These are phyloP conservation scores for Sarcophaga variegata DNA, from an alignment of 2,888 invertebrate genomes.

Conservation along the genomic window DNA sequence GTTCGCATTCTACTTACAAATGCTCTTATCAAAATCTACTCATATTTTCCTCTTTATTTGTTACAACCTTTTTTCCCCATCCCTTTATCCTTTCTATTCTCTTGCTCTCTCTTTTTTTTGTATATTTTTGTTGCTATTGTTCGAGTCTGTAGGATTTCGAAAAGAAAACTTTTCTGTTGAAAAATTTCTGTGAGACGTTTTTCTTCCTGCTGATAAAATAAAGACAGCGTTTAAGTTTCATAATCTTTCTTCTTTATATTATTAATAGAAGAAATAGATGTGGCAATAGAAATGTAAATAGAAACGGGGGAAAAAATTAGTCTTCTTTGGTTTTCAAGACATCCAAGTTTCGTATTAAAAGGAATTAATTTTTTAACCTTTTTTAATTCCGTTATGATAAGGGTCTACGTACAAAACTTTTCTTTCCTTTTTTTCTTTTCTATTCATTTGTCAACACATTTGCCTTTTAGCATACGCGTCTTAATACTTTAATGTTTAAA, in stretches of 20 bases:
- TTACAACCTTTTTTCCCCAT: background rate
- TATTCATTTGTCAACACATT: background rate
- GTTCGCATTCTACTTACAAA: conserved; percentile 5
- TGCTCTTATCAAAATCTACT: conserved; percentile 58
- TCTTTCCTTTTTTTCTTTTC: background rate
- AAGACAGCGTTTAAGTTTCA: too few relatives aligned
- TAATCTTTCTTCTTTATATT: too few relatives aligned
- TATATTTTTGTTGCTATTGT: background rate
- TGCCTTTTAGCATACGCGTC: background rate
- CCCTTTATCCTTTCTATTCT: background rate
- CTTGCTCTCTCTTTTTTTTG: background rate
- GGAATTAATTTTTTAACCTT: background rate
- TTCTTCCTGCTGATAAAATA: too few relatives aligned
- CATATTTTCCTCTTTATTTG: conserved; percentile 38
- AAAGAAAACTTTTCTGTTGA: too few relatives aligned
- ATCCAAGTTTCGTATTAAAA: background rate
- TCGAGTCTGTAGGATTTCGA: background rate
- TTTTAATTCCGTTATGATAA: background rate
- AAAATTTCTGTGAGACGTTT: too few relatives aligned
- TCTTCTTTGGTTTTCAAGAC: too few relatives aligned
- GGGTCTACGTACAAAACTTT: background rate
- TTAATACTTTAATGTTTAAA: too few relatives aligned
- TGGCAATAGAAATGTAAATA: too few relatives aligned
- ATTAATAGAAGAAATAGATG: too few relatives aligned
- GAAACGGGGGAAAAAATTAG: too few relatives aligned